Conservation (phyloP, 2,113 vertebrate genomes). For the Casuarius casuarius region DNA sequence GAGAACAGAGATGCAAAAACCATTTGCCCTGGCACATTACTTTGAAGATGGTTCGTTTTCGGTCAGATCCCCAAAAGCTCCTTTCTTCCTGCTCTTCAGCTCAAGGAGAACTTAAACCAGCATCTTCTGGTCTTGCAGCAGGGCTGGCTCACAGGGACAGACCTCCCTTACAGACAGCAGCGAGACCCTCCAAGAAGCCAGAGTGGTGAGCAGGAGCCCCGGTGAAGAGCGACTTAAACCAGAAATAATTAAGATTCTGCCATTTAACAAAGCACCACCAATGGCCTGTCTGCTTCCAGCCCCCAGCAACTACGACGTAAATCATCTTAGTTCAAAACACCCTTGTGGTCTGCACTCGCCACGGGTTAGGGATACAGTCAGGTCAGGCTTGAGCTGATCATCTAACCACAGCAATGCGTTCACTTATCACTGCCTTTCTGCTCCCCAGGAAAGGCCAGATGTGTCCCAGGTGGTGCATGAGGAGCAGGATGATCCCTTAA, state of each 20-base stretch:
- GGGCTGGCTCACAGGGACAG: not conserved
- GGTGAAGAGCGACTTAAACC: accelerated
- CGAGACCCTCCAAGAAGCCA: not conserved
- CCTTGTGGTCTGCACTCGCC: accelerated
- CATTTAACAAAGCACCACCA: not conserved
- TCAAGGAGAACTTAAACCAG: not conserved
- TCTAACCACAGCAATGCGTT: not conserved
- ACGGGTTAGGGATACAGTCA: not conserved
- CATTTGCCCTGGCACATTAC: accelerated
- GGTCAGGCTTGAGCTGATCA: not conserved
- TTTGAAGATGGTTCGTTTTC: not conserved
- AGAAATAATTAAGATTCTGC: not conserved
- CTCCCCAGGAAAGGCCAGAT: not conserved
- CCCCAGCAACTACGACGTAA: not conserved
- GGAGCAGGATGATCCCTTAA: not conserved
- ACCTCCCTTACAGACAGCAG: not conserved
- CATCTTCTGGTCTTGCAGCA: not conserved
- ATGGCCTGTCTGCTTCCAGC: not conserved
- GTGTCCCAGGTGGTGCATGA: not conserved
- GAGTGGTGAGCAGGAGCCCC: not conserved
- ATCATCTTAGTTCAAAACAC: not conserved
- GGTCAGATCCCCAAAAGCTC: not conserved
- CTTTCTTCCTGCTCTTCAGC: not conserved
- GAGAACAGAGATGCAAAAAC: not conserved
- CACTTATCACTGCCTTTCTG: not conserved